These are phyloP conservation scores for Sesia apiformis DNA, from an alignment of 2,888 invertebrate genomes.

Conservation along the genomic window DNA sequence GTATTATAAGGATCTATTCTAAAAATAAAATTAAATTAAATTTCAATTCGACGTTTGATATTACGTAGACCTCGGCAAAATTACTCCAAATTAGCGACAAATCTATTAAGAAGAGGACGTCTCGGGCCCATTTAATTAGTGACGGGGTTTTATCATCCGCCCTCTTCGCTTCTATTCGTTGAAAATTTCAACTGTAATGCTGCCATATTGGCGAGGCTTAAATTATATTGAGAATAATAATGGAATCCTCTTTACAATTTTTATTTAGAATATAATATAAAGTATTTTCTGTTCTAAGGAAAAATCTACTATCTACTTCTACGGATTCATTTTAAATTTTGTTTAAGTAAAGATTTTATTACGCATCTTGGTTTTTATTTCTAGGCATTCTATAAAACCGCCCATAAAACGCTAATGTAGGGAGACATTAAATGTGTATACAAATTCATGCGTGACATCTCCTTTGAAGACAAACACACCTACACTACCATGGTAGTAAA, in stretches of 20 bases:
- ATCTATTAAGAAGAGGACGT: conserved; percentile 66
- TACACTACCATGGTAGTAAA: conserved; percentile 39
- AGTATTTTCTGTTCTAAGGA: neutral
- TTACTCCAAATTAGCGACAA: conserved; percentile 66
- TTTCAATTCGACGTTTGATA: conserved; percentile 46
- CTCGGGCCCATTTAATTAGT: conserved; percentile 69
- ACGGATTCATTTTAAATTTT: conserved; percentile 1
- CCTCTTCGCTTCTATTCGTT: conserved; percentile 55
- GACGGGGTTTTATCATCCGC: conserved; percentile 65
- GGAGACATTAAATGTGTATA: conserved; percentile 37
- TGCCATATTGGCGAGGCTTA: conserved; percentile 57
- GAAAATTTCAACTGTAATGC: conserved; percentile 53
- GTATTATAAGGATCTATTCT: neutral
- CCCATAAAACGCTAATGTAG: conserved; percentile 24
- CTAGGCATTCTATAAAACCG: conserved; percentile 14
- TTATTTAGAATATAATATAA: neutral
- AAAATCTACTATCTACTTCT: neutral
- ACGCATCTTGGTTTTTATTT: conserved; percentile 20
- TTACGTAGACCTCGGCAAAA: conserved; percentile 40
- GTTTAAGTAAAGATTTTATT: conserved; percentile 9
- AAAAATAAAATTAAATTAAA: conserved; percentile 22
- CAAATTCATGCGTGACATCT: conserved; percentile 41
- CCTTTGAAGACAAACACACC: conserved; percentile 54
- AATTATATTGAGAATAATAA: conserved; percentile 51
- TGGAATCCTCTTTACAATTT: conserved; percentile 11